Base-by-base conservation (phyloP, 2,888 invertebrate genomes). In the Cephus rjabovi region DNA sequence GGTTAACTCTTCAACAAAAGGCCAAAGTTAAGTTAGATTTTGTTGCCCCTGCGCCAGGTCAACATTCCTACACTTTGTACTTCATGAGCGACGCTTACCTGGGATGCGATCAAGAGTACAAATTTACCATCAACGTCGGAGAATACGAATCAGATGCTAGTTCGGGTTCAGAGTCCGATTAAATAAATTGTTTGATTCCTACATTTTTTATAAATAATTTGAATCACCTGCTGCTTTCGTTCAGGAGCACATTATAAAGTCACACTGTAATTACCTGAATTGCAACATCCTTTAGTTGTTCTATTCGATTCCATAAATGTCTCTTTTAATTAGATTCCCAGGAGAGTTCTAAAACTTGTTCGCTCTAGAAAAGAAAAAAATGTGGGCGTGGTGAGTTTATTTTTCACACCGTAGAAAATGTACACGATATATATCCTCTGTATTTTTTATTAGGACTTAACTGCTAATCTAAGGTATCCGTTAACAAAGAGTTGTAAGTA, bases 11-110 rank as follows among this genome's bases (percentile, higher is more conserved):
- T 23, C 98, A 98, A 81, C 97, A 98, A 89, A 97, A 95, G 87
- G 98, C 99, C 0, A 96, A 96, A 89, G 96, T 95, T 0, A 95
- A 93, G 77, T 92, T 98, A 75, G 98, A 98, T 92, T 99, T 99
- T 92, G 97, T 98, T 68, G 98, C 98, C 37, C 98, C 98, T 0
- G 94, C 95, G 80, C 94, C 97, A 1, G 97, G 98, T 11, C 95
- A 96, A 37, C 97, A 98, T 92, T 95, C 96, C 23, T 99, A 98
- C 92, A 98, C 97, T 0, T 93, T 99, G 76, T 99, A 98, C 93
- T 99, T 98, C 92, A 99, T 99, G 98, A 98, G 98, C 87, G 99
- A 99, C 92, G 97, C 99, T 0, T 99, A 99, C 92, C 95, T 99
- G 89, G 99, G 99, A 12, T 99, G 99, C 89, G 99, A 99, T 93